These are phyloP conservation scores for Trichogramma dendrolimi DNA, from an alignment of 2,888 invertebrate species.

Conservation along the genomic window DNA sequence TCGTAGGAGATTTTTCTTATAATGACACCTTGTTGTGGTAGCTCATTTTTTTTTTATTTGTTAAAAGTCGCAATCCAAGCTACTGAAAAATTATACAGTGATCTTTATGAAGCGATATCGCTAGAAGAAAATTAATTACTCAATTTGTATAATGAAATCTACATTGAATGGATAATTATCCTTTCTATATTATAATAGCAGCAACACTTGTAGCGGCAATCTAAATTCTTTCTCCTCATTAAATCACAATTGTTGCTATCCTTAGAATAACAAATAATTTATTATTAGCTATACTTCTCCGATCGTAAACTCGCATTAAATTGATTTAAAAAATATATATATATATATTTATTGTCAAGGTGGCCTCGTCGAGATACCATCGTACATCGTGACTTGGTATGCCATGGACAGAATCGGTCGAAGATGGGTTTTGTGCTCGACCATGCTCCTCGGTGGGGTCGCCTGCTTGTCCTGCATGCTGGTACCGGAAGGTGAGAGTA, in stretches of 20 bases:
- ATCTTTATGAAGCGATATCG: background rate
- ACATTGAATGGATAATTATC: background rate
- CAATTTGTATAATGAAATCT: background rate
- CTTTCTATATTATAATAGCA: background rate
- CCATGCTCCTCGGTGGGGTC: constrained; percentile 64
- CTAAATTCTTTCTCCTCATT: too few species aligned
- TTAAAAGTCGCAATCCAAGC: background rate
- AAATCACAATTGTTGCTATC: too few species aligned
- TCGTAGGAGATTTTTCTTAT: background rate
- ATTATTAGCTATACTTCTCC: background rate
- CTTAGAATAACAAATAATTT: background rate
- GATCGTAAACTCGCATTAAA: background rate
- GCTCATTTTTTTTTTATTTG: too few species aligned
- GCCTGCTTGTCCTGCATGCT: constrained; percentile 64
- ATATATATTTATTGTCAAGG: constrained; percentile 49
- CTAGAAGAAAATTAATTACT: background rate
- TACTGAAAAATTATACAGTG: background rate
- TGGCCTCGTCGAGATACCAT: constrained; percentile 62
- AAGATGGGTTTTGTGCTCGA: constrained; percentile 62
- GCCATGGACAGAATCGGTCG: constrained; percentile 64
- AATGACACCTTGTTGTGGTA: background rate
- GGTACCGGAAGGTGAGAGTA: constrained; percentile 60
- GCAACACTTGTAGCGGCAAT: background rate
- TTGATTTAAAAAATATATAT: background rate
- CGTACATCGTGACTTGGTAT: constrained; percentile 65